phyloP scores from a whole-genome alignment of 1,140 invertebrate species.

The Zaprionus vittiger region DNA sequence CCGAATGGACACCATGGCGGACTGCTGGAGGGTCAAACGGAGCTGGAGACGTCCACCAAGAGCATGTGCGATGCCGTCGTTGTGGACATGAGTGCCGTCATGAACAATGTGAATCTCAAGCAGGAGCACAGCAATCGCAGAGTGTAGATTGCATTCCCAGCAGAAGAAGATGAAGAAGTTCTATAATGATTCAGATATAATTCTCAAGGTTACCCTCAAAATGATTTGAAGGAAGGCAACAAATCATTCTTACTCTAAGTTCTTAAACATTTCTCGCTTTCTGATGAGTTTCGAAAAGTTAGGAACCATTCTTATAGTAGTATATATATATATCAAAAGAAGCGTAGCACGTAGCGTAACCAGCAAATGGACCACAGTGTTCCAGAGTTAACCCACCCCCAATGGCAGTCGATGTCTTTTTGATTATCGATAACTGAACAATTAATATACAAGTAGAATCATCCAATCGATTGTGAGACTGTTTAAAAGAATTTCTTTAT shows the following conservation, averaged over 20 bases:
- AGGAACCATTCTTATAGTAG: neutral
- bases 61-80: slow-evolving; percentile 77
- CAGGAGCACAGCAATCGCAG: slow-evolving; percentile 71
- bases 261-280: neutral
- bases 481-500: slow-evolving; percentile 24
- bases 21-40: slow-evolving; percentile 74
- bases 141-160: slow-evolving; percentile 41
- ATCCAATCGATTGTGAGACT: slow-evolving; percentile 40
- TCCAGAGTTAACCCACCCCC: slow-evolving; percentile 32
- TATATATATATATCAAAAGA: neutral
- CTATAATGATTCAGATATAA: neutral
- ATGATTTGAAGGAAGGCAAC: neutral
- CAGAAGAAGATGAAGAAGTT: neutral
- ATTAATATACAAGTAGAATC: neutral
- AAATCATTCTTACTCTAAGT: neutral
- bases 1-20: slow-evolving; percentile 71
- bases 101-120: slow-evolving; percentile 77
- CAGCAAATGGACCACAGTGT: slow-evolving; percentile 65
- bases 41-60: slow-evolving; percentile 67
- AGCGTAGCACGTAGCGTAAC: slow-evolving; percentile 17
- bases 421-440: slow-evolving; percentile 26
- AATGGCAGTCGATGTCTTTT: slow-evolving; percentile 43
- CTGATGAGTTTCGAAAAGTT: neutral
- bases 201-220: neutral
- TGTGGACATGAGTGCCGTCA: slow-evolving; percentile 79